phyloP scores from a whole-genome alignment of 1,140 invertebrate species.

The Trichonephila clavata region DNA sequence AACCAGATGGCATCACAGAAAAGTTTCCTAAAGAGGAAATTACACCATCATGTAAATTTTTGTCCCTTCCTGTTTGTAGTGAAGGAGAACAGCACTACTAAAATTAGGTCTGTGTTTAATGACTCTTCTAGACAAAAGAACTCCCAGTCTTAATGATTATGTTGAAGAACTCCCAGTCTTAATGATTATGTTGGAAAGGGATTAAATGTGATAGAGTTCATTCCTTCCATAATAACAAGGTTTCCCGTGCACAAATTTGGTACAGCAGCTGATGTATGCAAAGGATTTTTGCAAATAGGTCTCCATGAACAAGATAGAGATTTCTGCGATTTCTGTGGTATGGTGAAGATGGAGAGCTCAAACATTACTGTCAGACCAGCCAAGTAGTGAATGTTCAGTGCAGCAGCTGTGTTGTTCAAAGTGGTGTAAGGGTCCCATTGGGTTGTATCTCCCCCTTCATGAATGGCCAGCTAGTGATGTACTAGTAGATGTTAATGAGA shows the following conservation, averaged over 20 bases:
- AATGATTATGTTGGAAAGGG: too few relatives aligned
- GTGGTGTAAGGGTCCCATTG: background rate
- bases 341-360: too few relatives aligned
- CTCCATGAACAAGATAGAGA: too few relatives aligned
- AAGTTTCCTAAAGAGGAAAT: background rate
- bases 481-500: conserved; percentile 25
- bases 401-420: conserved; percentile 15
- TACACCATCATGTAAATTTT: background rate
- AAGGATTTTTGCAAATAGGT: too few relatives aligned
- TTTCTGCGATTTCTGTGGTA: too few relatives aligned
- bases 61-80: background rate
- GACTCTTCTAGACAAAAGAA: background rate
- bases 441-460: background rate
- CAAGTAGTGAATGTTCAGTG: conserved; percentile 17
- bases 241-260: too few relatives aligned
- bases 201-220: too few relatives aligned
- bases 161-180: too few relatives aligned
- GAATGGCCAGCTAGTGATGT: conserved; percentile 49
- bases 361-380: background rate
- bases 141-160: too few relatives aligned
- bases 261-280: too few relatives aligned
- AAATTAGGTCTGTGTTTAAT: background rate
- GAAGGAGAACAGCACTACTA: background rate
- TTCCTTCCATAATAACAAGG: too few relatives aligned
- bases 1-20: background rate